Base-by-base conservation (phyloP, 2,113 vertebrate genomes). In the Seriola dumerili region DNA sequence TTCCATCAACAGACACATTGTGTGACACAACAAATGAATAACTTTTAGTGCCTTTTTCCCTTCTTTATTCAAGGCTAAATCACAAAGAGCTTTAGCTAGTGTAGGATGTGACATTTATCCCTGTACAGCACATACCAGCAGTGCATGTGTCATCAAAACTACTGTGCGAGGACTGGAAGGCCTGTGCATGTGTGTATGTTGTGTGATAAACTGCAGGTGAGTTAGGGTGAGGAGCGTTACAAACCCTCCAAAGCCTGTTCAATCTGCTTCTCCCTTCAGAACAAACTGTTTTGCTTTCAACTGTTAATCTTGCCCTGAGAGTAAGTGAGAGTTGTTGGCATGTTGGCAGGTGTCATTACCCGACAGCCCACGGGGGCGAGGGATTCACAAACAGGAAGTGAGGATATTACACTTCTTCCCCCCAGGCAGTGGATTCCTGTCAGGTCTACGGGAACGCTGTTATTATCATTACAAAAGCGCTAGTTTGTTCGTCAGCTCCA, bases 341-440 rank as follows among this genome's bases (percentile, higher is more conserved):
- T 85, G 80, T 84, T 91, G 92, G 88, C 90, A 93, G 90, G 85
- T 91, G 90, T 92, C 88, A 89, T 90, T 89, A 89, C 80, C 89
- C 69, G 3, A 29, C 83, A 82, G 84, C 88, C 83, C 69, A 25
- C 16, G 63, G 87, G 85, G 66, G 17, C 1, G 42, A 67, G 72
- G 84, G 81, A 62, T 85, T 76, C 58, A 52, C 88, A 83, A 86
- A 89, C 84, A 91, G 90, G 86, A 91, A 93, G 87, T 90, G 70
- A 90, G 88, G 76, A 81, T 89, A 84, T 91, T 88, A 85, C 76
- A 73, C 77, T 66, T 70, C 70, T 40, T 14, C 68, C 84, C 83
- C 72, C 21, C n/a, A 57, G 90, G 88, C 80, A 29, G 57, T 0
- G 5, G 38, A 78, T 84, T 82, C 78, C 80, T 81, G 71, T 78